Evolutionary conservation across 2,797 vertebrate genomes (phyloP).

Genomic region (Rousettus madagascariensis): DNA sequence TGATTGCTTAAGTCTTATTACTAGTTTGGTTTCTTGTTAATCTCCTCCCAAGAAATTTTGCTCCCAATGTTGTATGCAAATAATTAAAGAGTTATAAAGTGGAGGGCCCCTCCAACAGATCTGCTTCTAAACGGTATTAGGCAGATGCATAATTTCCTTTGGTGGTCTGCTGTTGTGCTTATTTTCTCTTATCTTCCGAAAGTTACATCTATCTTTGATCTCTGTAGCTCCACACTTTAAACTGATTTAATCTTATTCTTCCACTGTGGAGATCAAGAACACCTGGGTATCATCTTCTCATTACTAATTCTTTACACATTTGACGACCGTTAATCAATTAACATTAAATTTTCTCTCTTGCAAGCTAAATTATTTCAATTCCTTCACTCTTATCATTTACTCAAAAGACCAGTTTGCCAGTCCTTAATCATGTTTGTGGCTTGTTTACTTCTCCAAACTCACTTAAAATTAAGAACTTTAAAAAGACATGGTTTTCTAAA

Average conservation of each 20-base stretch:
- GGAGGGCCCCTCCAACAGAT: neutral
- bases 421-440: neutral
- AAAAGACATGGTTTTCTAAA: neutral
- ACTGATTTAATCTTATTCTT: constrained; percentile 43
- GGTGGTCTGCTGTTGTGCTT: neutral
- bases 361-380: constrained; percentile 27
- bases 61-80: neutral
- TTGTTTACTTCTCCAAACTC: neutral
- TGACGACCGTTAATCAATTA: constrained; percentile 39
- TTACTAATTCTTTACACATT: constrained; percentile 39
- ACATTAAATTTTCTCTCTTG: neutral
- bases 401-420: neutral
- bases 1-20: neutral
- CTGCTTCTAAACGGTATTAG: neutral
- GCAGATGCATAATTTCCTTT: neutral
- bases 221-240: neutral
- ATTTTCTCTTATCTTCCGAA: neutral
- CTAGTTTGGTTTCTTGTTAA: constrained; percentile 28
- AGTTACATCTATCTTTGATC: neutral
- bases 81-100: neutral
- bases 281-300: constrained; percentile 31
- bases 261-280: constrained; percentile 27
- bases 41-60: constrained; percentile 16
- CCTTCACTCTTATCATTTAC: neutral
- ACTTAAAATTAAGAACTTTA: constrained; percentile 24